Conservation (phyloP, 2,888 invertebrate species). For the Esperia sulphurella region DNA sequence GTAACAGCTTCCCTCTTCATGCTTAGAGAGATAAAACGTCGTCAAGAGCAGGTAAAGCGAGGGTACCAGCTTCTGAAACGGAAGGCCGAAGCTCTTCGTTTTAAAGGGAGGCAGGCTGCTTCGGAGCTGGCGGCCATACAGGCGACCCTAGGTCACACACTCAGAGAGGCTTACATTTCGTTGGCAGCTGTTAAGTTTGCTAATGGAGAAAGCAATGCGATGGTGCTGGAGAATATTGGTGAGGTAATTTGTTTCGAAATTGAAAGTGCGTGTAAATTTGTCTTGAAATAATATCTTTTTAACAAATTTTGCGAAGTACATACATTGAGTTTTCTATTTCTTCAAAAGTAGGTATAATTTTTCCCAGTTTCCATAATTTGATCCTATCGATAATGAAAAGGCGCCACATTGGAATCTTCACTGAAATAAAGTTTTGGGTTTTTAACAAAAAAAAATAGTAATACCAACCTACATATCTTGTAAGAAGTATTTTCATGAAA, state of each 20-base stretch:
- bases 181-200: slow-evolving; percentile 69
- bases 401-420: no score
- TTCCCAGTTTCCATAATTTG: no score
- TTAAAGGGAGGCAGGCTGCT: slow-evolving; percentile 55
- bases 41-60: slow-evolving; percentile 57
- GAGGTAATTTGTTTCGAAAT: slow-evolving; percentile 37
- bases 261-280: no score
- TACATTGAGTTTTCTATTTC: no score
- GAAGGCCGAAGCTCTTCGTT: slow-evolving; percentile 60
- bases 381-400: no score
- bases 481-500: no score
- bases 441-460: no score
- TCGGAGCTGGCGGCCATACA: slow-evolving; percentile 53
- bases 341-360: no score
- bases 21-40: slow-evolving; percentile 64
- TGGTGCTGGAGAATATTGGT: slow-evolving; percentile 67
- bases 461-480: no score
- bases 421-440: no score
- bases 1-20: slow-evolving; percentile 67
- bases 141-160: slow-evolving; percentile 51
- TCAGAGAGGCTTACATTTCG: slow-evolving; percentile 66
- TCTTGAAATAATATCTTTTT: no score
- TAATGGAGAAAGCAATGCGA: slow-evolving; percentile 69
- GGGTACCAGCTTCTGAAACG: slow-evolving; percentile 60
- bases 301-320: no score